Percentiles rank a stretch among this genome's conserved stretches.
Evolutionary conservation across 2,888 invertebrate genomes (phyloP).

Genomic region (Protonemura montana): DNA sequence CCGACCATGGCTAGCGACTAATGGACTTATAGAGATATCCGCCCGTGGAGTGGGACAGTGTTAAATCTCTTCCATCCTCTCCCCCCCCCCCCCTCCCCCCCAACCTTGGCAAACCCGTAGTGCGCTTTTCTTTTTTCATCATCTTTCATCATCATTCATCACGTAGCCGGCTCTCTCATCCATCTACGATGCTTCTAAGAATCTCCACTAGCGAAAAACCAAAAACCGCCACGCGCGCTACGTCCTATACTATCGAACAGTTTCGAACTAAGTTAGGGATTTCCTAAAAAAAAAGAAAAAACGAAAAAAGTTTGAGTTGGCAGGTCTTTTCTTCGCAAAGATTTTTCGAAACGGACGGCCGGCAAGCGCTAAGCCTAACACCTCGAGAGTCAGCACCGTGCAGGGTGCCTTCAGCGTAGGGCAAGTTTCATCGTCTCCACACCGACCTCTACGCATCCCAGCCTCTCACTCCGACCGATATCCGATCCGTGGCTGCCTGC

Average conservation of each 20-base stretch:
- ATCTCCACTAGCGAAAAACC: background rate
- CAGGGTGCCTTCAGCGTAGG: background rate
- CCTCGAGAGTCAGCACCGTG: background rate
- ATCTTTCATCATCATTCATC: slow-evolving; percentile 46
- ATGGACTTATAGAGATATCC: slow-evolving; percentile 43
- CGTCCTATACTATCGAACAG: background rate
- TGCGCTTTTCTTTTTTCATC: slow-evolving; percentile 39
- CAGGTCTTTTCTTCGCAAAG: background rate
- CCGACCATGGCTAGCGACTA: slow-evolving; percentile 43
- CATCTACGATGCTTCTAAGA: background rate
- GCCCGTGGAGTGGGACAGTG: slow-evolving; percentile 43
- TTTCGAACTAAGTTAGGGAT: background rate
- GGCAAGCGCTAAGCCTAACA: slow-evolving; percentile 7
- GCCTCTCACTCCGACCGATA: slow-evolving; percentile 21
- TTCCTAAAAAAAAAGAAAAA: background rate
- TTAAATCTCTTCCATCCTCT: slow-evolving; percentile 45
- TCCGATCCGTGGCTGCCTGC: slow-evolving; percentile 9
- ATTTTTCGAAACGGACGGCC: background rate
- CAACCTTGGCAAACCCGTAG: background rate
- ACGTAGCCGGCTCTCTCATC: background rate
- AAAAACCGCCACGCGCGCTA: background rate
- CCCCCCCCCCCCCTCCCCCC: slow-evolving; percentile 34
- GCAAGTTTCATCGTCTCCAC: background rate
- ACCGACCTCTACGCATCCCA: too few relatives aligned
- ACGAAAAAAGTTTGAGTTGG: background rate